A percentile compares a stretch with the other conserved stretches of the same genome.
Evolutionary conservation across 2,888 invertebrate species (phyloP).

Genomic region (Morinoia aosen): DNA sequence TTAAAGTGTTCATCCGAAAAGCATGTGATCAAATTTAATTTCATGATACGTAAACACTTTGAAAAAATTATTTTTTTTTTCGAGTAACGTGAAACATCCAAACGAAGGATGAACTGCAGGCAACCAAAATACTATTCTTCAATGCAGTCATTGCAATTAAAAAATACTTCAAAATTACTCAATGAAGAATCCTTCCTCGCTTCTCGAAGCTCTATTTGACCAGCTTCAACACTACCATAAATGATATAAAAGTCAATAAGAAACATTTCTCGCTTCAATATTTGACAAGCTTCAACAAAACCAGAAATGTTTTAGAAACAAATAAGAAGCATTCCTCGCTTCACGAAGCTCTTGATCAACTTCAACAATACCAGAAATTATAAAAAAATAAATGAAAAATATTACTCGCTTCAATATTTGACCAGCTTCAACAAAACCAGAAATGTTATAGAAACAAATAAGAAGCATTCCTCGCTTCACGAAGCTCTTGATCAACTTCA

Average conservation of each 20-base stretch:
- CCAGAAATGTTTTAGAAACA: too few relatives aligned
- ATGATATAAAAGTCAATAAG: too few relatives aligned
- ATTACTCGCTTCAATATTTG: not conserved
- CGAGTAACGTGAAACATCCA: too few relatives aligned
- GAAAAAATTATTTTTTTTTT: too few relatives aligned
- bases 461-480: not conserved
- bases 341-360: not conserved
- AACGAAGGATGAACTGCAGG: not conserved
- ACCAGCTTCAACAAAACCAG: not conserved
- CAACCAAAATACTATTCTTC: not conserved
- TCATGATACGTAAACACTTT: too few relatives aligned
- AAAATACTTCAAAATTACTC: not conserved
- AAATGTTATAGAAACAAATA: too few relatives aligned
- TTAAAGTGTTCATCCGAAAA: too few relatives aligned
- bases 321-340: not conserved
- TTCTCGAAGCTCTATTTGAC: not conserved
- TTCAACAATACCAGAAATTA: too few relatives aligned
- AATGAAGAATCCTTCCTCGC: not conserved
- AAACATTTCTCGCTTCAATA: too few relatives aligned
- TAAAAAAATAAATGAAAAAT: too few relatives aligned
- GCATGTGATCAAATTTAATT: too few relatives aligned
- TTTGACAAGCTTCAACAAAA: not conserved
- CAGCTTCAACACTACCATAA: too few relatives aligned
- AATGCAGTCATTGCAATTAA: not conserved
- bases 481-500: not conserved